Evolutionary conservation across 2,888 invertebrate species (phyloP).

Genomic region (Eupithecia vulgata): DNA sequence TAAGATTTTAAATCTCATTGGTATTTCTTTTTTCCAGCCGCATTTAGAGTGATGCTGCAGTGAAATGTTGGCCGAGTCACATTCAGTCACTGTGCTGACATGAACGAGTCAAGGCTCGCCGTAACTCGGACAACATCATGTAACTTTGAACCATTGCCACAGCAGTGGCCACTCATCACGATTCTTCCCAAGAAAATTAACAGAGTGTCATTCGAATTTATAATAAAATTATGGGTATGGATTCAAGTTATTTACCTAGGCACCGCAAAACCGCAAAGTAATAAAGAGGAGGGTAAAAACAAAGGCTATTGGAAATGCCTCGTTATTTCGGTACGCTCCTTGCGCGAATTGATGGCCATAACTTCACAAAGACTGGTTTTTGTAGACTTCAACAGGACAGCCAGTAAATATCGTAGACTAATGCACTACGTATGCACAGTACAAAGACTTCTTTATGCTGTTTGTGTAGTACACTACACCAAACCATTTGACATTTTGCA

Average conservation of each 20-base stretch:
- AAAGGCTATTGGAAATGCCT: slow-evolving; percentile 2
- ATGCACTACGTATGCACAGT: not conserved
- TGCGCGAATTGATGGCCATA: not conserved
- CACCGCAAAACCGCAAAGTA: not conserved
- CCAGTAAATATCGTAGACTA: not conserved
- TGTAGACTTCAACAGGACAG: not conserved
- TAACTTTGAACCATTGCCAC: no score
- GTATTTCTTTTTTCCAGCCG: not conserved
- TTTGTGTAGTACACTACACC: not conserved
- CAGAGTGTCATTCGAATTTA: not conserved
- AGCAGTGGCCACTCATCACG: no score
- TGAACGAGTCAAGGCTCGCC: not conserved
- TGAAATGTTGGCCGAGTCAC: not conserved
- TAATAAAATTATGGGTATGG: not conserved
- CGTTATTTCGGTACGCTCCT: not conserved
- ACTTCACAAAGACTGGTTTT: not conserved
- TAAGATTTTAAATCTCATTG: no score
- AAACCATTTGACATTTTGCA: slow-evolving; percentile 1
- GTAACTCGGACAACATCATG: not conserved
- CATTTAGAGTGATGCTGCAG: not conserved
- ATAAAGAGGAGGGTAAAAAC: not conserved
- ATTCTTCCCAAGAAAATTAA: not conserved
- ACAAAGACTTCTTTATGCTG: not conserved
- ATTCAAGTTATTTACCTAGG: not conserved
- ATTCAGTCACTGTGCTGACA: not conserved